Evolutionary conservation across 2,888 invertebrate genomes (phyloP).

Genomic region (Thymelicus lineola): DNA sequence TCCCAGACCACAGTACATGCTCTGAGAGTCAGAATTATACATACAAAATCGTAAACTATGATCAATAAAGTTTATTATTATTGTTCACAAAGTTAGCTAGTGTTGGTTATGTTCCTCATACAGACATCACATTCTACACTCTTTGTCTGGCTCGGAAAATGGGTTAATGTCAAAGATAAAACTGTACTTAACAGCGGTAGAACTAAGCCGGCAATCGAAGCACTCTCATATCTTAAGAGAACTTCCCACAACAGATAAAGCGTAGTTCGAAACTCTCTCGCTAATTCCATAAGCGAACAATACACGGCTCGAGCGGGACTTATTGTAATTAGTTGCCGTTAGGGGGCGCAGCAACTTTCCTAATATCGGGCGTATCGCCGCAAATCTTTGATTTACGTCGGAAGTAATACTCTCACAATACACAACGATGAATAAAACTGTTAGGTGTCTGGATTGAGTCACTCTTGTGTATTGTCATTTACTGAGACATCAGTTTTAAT

Average conservation of each 20-base stretch:
- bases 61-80: background rate
- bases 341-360: constrained; percentile 39
- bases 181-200: constrained; percentile 17
- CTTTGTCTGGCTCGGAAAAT: constrained; percentile 12
- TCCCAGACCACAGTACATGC: background rate
- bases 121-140: background rate
- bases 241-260: constrained; percentile 37
- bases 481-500: too few relatives aligned
- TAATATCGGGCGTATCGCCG: constrained; percentile 39
- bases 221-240: constrained; percentile 32
- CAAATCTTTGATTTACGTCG: constrained; percentile 37
- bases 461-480: too few relatives aligned
- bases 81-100: background rate
- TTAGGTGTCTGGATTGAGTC: too few relatives aligned
- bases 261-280: constrained; percentile 34
- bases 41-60: background rate
- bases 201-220: constrained; percentile 30
- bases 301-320: constrained; percentile 26
- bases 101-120: background rate
- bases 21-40: background rate
- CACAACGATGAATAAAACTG: background rate
- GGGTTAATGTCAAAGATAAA: constrained; percentile 23
- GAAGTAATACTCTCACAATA: constrained; percentile 32
- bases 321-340: constrained; percentile 41
- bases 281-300: constrained; percentile 39